Evolutionary conservation across 2,797 vertebrate species (phyloP).

Genomic region (Aratinga solstitialis): DNA sequence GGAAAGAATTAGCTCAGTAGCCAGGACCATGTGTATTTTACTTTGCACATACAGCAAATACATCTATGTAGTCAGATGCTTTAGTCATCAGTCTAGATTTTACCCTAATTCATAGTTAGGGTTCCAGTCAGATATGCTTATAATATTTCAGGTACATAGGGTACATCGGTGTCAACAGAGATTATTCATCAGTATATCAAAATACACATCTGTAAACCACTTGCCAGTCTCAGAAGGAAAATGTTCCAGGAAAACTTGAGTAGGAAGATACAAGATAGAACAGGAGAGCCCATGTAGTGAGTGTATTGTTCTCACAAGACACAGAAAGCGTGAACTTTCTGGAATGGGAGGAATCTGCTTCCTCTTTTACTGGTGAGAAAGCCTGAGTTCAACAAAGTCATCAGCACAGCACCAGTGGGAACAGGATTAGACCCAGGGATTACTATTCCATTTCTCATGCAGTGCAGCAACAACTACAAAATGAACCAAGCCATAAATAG

Average conservation of each 20-base stretch:
- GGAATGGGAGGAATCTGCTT: neutral
- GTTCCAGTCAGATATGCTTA: neutral
- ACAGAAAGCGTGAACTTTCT: neutral
- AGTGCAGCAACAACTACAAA: neutral
- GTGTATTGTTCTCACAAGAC: neutral
- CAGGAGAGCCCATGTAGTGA: neutral
- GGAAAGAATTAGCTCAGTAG: neutral
- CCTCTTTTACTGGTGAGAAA: neutral
- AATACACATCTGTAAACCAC: neutral
- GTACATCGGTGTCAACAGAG: neutral
- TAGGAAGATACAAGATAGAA: neutral
- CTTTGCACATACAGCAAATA: neutral
- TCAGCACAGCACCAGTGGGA: neutral
- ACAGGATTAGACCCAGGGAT: neutral
- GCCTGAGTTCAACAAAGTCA: neutral
- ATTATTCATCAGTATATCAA: neutral
- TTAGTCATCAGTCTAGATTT: neutral
- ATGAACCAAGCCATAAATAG: neutral
- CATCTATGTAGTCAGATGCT: neutral
- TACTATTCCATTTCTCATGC: neutral
- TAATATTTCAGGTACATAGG: neutral
- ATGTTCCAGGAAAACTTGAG: neutral
- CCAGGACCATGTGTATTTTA: neutral
- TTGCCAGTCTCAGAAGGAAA: neutral
- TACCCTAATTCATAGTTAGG: neutral